Evolutionary conservation across 2,797 vertebrate species (phyloP).

Genomic region (Ctenochaetus hawaiiensis): DNA sequence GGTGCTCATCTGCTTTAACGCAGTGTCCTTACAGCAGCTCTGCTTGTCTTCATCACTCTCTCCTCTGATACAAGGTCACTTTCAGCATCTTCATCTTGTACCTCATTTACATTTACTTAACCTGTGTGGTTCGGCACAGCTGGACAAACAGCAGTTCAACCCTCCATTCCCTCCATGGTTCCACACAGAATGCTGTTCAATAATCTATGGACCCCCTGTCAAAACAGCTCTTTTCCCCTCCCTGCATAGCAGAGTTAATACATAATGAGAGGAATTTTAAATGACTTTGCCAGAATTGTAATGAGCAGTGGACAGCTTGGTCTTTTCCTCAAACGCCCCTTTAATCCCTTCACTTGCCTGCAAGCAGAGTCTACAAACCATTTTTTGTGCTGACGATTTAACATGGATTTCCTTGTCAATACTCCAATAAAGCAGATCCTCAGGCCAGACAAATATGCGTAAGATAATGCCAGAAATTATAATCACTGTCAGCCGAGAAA

Average conservation of each 20-base stretch:
- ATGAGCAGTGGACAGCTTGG: conserved; percentile 65
- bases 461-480: conserved; percentile 49
- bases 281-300: conserved; percentile 63
- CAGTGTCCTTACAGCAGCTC: conserved; percentile 11
- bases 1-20: conserved; percentile 31
- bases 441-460: conserved; percentile 50
- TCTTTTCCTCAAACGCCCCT: conserved; percentile 71
- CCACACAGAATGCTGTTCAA: conserved; percentile 33
- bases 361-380: conserved; percentile 53
- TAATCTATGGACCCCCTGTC: conserved; percentile 53
- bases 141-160: conserved; percentile 59
- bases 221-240: conserved; percentile 30
- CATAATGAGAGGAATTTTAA: conserved; percentile 57
- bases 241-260: conserved; percentile 44
- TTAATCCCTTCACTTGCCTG: conserved; percentile 68
- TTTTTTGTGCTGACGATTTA: conserved; percentile 62
- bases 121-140: conserved; percentile 53
- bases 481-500: conserved; percentile 48
- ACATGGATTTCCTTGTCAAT: conserved; percentile 70
- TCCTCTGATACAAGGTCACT: conserved; percentile 64
- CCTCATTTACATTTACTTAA: conserved; percentile 68
- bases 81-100: conserved; percentile 43
- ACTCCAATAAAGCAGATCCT: conserved; percentile 59
- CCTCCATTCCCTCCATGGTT: conserved; percentile 14
- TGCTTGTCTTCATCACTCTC: conserved; percentile 21